These are phyloP conservation scores for Phengaris arion DNA, from an alignment of 2,888 invertebrate species.

Conservation along the genomic window DNA sequence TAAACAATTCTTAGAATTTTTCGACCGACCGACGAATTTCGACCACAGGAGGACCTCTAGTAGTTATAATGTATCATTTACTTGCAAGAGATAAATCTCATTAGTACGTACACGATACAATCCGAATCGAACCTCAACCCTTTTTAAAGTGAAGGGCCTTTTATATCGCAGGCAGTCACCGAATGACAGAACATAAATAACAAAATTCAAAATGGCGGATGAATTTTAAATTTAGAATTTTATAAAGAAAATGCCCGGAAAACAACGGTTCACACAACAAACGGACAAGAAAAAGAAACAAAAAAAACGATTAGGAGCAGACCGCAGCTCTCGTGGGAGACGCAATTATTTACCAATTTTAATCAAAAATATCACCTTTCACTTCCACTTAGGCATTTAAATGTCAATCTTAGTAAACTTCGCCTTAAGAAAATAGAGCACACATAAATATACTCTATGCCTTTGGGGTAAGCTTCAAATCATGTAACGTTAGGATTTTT, in stretches of 20 bases:
- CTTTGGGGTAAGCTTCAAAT: constrained; percentile 44
- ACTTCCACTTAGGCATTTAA: constrained; percentile 78
- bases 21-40: too few relatives aligned
- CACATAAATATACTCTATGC: constrained; percentile 44
- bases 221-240: background rate
- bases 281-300: constrained; percentile 55
- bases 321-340: constrained; percentile 71
- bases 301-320: constrained; percentile 57
- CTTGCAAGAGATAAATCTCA: too few relatives aligned
- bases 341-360: constrained; percentile 79
- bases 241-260: constrained; percentile 50
- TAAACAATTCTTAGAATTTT: too few relatives aligned
- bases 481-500: constrained; percentile 47
- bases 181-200: background rate
- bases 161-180: too few relatives aligned
- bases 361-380: constrained; percentile 78
- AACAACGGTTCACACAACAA: constrained; percentile 62
- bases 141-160: too few relatives aligned
- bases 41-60: too few relatives aligned
- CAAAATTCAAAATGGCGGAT: background rate
- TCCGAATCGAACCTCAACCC: too few relatives aligned
- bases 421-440: constrained; percentile 49
- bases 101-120: too few relatives aligned
- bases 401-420: constrained; percentile 71
- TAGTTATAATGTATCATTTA: too few relatives aligned